phyloP scores from a whole-genome alignment of 2,113 vertebrate species.

The Sinocyclocheilus anophthalmus region DNA sequence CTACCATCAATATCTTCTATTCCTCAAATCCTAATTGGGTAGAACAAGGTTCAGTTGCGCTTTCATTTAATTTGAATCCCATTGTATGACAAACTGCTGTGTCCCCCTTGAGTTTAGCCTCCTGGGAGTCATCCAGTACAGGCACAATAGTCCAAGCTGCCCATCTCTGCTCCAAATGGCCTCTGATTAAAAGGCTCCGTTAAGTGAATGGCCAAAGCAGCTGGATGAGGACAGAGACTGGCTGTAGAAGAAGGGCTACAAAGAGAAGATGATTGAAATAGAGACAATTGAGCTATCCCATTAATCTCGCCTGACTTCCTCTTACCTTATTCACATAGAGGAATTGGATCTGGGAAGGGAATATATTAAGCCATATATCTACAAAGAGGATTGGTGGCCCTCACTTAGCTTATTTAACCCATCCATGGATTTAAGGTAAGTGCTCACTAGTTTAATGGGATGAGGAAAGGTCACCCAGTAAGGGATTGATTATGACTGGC shows the following conservation, averaged over 20 bases:
- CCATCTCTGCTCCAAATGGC: constrained; percentile 4
- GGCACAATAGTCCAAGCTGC: constrained; percentile 28
- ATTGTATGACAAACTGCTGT: constrained; percentile 23
- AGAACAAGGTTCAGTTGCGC: constrained; percentile 3
- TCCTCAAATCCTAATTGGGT: not conserved
- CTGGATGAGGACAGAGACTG: not conserved
- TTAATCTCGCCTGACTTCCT: constrained; percentile 6
- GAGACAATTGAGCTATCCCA: constrained; percentile 28
- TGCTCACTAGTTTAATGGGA: constrained; percentile 13
- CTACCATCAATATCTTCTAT: not conserved
- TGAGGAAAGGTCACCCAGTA: constrained; percentile 33
- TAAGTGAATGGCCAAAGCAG: constrained; percentile 28
- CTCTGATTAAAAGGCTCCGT: constrained; percentile 37
- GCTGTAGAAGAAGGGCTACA: not conserved
- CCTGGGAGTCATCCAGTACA: constrained; percentile 18
- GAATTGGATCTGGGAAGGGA: not conserved
- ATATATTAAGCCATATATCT: constrained; percentile 6
- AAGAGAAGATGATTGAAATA: constrained; percentile 15
- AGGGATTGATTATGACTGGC: constrained; percentile 1
- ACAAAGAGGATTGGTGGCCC: constrained; percentile 2
- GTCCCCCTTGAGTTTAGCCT: constrained; percentile 16
- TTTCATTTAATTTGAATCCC: constrained; percentile 8
- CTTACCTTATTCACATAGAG: not conserved
- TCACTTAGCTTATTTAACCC: constrained; percentile 24
- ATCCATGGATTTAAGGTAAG: constrained; percentile 27